Base-by-base conservation (phyloP, 2,797 vertebrate genomes). In the Emys orbicularis region DNA sequence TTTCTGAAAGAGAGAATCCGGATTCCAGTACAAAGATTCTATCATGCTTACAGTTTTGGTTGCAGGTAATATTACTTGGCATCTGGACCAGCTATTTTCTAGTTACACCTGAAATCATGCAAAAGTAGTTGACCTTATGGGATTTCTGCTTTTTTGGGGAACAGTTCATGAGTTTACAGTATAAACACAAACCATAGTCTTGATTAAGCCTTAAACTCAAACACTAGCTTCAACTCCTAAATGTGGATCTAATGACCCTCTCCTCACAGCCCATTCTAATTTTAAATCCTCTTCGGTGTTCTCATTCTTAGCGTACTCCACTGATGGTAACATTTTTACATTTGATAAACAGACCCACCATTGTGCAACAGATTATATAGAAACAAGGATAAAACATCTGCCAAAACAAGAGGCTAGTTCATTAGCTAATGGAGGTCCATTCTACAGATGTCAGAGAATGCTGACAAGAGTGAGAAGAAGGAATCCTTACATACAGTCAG, bases 1-100 rank as follows among this genome's bases (percentile, higher is more conserved):
- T 85, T 88, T 95, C 72, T 91, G 88, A 61, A 61, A 44, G 6
- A 65, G 16, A 91, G 49, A 79, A 94, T 57, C 80, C 80, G 10
- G 4, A n/a, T 6, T 54, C 15, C 77, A 41, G 84, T 80, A 49
- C 50, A 81, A 72, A 53, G 49, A 8, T 21, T 31, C 52, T 81
- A 81, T 12, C 0, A 37, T 0, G 5, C 76, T 50, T 12, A 44
- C 25, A 76, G 81, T 52, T 72, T 49, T 86, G 31, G 81, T 79
- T 10, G 34, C 37, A 90, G 86, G 83, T 83, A 92, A 90, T 2
- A 6, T 77, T 88, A 8, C n/a, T 72, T 72, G 41, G 4, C 2
- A 87, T 81, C 81, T 80, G 21, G 61, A 93, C 92, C 8, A 31
- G 12, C 31, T 85, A n/a, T 91, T 83, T 89, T 84, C 15, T 84